Conservation (phyloP, 1,140 invertebrate species). For the Vanessa tameamea region DNA sequence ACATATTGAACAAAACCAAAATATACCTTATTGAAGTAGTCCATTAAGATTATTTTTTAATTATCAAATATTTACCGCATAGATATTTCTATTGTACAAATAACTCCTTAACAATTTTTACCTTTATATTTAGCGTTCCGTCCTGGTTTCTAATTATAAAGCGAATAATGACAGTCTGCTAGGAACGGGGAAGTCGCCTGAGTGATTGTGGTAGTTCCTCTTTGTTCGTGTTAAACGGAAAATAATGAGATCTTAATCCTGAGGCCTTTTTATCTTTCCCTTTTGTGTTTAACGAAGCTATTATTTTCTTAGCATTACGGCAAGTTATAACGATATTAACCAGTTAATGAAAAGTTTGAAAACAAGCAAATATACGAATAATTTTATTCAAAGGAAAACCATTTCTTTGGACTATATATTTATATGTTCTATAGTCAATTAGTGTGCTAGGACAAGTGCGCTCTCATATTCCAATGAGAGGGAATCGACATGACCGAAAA, state of each 20-base stretch:
- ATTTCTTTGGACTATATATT: no score
- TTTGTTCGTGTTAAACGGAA: slow-evolving; percentile 35
- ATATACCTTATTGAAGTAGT: no score
- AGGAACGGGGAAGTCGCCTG: slow-evolving; percentile 22
- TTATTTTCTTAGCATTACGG: slow-evolving; percentile 30
- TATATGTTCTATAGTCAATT: no score
- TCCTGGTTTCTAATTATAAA: slow-evolving; percentile 30
- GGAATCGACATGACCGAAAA: no score
- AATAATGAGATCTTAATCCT: slow-evolving; percentile 40
- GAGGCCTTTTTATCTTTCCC: slow-evolving; percentile 37
- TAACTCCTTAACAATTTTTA: background rate
- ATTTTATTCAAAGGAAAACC: no score
- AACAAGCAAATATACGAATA: background rate
- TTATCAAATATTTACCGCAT: no score
- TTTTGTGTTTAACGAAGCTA: slow-evolving; percentile 36
- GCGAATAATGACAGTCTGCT: slow-evolving; percentile 23
- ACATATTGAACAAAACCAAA: no score
- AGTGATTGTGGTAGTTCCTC: slow-evolving; percentile 35
- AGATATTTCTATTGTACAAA: background rate
- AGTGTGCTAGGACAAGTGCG: no score
- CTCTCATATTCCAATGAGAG: no score
- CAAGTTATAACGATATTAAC: slow-evolving; percentile 14
- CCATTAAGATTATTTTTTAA: no score
- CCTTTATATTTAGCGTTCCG: slow-evolving; percentile 17
- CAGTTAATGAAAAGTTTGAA: slow-evolving; percentile 1